A percentile compares a stretch with the other conserved stretches of the same genome.
phyloP scores from a whole-genome alignment of 2,113 vertebrate genomes.

The Chionis minor region DNA sequence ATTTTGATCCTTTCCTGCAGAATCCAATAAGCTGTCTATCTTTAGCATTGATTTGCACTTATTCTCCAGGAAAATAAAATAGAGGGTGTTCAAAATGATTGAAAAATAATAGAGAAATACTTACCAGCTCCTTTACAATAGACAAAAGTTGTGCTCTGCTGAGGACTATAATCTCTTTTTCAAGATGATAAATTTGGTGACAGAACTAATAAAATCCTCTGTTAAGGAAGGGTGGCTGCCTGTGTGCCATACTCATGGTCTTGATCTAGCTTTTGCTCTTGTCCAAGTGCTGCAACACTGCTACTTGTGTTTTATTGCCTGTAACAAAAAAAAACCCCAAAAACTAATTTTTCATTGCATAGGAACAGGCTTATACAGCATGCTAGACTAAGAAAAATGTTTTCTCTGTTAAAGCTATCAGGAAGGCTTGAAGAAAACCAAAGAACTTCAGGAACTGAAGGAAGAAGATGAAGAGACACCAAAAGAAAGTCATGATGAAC shows the following conservation, averaged over 20 bases:
- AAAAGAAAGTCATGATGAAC: slow-evolving; percentile 65
- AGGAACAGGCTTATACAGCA: neutral
- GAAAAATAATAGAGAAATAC: neutral
- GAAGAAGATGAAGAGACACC: slow-evolving; percentile 78
- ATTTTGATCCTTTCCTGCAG: neutral
- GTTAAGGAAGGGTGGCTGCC: neutral
- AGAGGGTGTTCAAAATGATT: neutral
- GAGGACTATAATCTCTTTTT: neutral
- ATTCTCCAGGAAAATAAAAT: neutral
- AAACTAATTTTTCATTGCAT: neutral
- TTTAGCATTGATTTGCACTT: neutral
- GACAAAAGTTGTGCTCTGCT: neutral
- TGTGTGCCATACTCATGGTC: neutral
- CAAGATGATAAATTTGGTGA: neutral
- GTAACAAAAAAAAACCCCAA: neutral
- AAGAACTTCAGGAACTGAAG: slow-evolving; percentile 75
- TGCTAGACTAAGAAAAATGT: neutral
- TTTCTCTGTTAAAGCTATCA: slow-evolving; percentile 72
- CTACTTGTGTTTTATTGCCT: neutral
- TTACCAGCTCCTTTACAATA: neutral
- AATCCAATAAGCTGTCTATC: neutral
- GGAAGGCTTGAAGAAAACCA: slow-evolving; percentile 80
- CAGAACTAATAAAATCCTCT: neutral
- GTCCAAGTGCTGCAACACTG: neutral
- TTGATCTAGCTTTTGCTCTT: slow-evolving; percentile 53